Conservation (phyloP, 30 jellyfish, hydroid and myxozoan genomes). For the Catostylus mosaicus region DNA sequence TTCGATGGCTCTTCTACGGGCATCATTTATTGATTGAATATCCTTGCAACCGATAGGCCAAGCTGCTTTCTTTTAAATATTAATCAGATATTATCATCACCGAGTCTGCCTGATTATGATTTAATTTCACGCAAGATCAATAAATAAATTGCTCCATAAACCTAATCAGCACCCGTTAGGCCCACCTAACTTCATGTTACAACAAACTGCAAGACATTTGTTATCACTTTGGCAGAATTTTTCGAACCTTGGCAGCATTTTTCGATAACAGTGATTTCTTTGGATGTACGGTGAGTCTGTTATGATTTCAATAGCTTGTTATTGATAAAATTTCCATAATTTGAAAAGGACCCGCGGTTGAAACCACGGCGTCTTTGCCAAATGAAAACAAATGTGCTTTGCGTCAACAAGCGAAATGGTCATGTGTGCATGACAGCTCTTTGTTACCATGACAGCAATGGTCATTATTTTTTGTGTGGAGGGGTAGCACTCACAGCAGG, state of each 20-base stretch:
- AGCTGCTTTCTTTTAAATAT: background rate
- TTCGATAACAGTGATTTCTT: background rate
- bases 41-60: background rate
- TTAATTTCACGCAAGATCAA: background rate
- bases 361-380: background rate
- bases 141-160: background rate
- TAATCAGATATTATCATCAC: background rate
- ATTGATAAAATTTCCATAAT: background rate
- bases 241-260: background rate
- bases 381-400: background rate
- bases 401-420: background rate
- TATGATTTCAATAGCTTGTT: background rate
- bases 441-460: constrained; percentile 1
- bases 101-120: background rate
- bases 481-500: too few species aligned
- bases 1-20: constrained; percentile 46
- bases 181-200: background rate
- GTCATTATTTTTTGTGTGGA: background rate
- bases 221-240: too few species aligned
- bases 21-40: constrained; percentile 18
- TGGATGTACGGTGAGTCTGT: background rate
- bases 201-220: too few species aligned
- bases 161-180: background rate
- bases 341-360: background rate
- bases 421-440: background rate